Evolutionary conservation across 2,797 vertebrate species (phyloP).

Genomic region (Alectoris magna): DNA sequence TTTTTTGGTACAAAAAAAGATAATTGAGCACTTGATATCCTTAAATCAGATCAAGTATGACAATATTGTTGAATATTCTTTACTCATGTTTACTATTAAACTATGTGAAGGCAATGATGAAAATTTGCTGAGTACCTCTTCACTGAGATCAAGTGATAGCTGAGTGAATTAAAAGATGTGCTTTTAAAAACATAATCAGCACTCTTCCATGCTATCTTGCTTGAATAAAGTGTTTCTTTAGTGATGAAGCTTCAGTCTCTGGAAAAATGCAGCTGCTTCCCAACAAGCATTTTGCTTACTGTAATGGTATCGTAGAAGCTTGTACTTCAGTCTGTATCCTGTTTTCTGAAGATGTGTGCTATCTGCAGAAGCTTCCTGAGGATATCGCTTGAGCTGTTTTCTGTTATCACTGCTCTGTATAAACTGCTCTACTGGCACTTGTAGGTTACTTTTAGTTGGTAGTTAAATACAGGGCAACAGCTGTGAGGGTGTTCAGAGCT

Average conservation of each 20-base stretch:
- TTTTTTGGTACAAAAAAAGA: too few species aligned
- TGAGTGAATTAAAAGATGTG: fast-evolving
- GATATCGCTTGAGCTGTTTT: slow-evolving; percentile 59
- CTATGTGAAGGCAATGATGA: neutral
- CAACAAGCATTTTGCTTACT: neutral
- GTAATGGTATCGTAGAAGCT: neutral
- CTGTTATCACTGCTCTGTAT: neutral
- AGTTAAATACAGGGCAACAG: neutral
- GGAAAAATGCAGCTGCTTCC: neutral
- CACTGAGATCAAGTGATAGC: neutral
- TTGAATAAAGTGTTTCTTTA: neutral
- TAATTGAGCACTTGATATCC: neutral
- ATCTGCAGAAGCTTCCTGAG: slow-evolving; percentile 66
- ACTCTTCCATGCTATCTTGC: neutral
- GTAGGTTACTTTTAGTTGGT: neutral
- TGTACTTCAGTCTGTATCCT: slow-evolving; percentile 68
- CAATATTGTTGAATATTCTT: neutral
- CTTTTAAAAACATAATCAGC: neutral
- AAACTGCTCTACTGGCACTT: neutral
- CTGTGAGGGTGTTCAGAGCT: neutral
- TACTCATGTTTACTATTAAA: neutral
- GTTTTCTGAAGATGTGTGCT: slow-evolving; percentile 76
- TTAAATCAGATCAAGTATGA: neutral
- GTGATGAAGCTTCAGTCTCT: neutral
- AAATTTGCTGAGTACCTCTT: neutral